phyloP scores from a whole-genome alignment of 1,140 invertebrate genomes.

The Bursaphelenchus mucronatus region DNA sequence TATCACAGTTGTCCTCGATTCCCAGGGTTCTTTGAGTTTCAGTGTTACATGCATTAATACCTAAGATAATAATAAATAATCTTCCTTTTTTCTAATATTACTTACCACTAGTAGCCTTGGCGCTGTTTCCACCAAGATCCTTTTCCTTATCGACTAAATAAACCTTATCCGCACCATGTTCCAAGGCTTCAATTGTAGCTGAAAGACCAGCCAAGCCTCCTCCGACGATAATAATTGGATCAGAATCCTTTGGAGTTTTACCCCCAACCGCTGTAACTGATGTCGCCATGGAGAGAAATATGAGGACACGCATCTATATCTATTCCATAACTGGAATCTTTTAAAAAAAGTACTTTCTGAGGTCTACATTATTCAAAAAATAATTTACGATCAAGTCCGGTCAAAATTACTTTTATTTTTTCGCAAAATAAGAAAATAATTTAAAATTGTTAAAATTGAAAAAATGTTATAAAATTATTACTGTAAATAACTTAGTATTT shows the following conservation, averaged over 20 bases:
- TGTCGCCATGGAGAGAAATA: background rate
- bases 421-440: too few relatives aligned
- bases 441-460: too few relatives aligned
- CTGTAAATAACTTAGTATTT: too few relatives aligned
- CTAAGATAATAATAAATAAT: conserved; percentile 34
- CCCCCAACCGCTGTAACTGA: background rate
- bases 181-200: conserved; percentile 56
- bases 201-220: conserved; percentile 59
- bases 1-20: conserved; percentile 50
- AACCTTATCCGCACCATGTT: conserved; percentile 47
- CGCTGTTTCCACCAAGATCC: conserved; percentile 59
- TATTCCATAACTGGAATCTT: too few relatives aligned
- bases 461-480: too few relatives aligned
- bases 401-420: too few relatives aligned
- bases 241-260: conserved; percentile 23
- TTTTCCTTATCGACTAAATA: conserved; percentile 59
- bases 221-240: conserved; percentile 59
- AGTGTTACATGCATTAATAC: conserved; percentile 60
- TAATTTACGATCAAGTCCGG: too few relatives aligned
- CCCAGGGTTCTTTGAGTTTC: conserved; percentile 46
- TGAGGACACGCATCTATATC: too few relatives aligned
- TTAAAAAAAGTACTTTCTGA: too few relatives aligned
- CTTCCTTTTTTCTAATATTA: conserved; percentile 14
- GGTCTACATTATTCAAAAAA: too few relatives aligned
- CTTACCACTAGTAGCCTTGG: conserved; percentile 60